Evolutionary conservation across 2,113 vertebrate genomes (phyloP), one percentile per base, ranked within the genome.

Genomic region (Catharus fuscescens): DNA sequence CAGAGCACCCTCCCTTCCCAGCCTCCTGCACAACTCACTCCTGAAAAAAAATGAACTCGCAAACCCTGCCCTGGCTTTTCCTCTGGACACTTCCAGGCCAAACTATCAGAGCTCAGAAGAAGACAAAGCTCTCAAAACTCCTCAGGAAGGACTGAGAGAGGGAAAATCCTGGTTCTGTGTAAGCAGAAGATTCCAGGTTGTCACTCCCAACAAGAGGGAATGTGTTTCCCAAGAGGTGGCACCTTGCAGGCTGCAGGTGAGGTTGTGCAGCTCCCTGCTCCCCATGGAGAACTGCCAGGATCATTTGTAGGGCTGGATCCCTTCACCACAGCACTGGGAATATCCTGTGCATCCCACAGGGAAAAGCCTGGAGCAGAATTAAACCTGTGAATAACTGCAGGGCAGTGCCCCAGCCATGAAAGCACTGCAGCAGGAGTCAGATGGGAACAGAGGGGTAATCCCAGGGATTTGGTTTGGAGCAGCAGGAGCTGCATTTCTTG

Each of bases 1-100:
- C 73, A 24, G 69, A 87, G 83, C 18, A 3, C 5, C 7, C 18
- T 78, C 73, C 31, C 42, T 71, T 53, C 56, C 84, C 64, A 17
- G 10, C 62, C 54, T 50, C 86, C 50, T 0, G 0, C 64, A 54
- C 28, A 14, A n/a, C 6, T 26, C 80, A 38, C 56, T 74, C 77
- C 72, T 1, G 0, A 44, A 16, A 11, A 10, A 34, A 45, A 57
- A 9, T 1, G 3, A 86, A 19, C 15, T 53, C 65, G 53, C 52
- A 40, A 62, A 25, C 25, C 59, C 56, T 47, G 60, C 42, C 57
- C 67, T 34, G 64, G 34, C 8, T 18, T 4, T 1, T 77, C 53
- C 47, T 28, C 78, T 31, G 56, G 42, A 29, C 45, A 29, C 20
- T 66, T 77, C 54, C 12, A 80, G 36, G 25, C 24, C 64, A 71